Base-by-base conservation (phyloP, 2,113 vertebrate species). In the Turdus rufiventris region DNA sequence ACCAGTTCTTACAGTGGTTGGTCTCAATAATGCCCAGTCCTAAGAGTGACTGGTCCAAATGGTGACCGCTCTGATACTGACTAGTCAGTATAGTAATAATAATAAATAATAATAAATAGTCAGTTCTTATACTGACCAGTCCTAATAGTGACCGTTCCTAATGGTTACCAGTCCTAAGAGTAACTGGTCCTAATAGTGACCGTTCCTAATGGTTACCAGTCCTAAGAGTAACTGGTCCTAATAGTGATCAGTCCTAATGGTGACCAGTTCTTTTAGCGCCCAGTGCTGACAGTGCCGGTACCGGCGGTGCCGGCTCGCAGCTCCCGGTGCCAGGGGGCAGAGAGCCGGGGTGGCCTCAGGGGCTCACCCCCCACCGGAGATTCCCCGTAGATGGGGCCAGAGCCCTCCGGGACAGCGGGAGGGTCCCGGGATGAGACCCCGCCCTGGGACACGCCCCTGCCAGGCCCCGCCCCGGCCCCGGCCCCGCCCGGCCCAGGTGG, bases 1-100 rank as follows among this genome's bases (percentile, higher is more conserved):
- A 1, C 13, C 1, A 0, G 26, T 16, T 2, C 34, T 12, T 8
- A 73, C 3, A 2, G 17, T 17, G 5, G 1, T 20, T 0, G 0
- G 14, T 54, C 53, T 18, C 18, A 54, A 24, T 4, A 1, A 13
- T 6, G 5, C 1, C 62, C 0, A 0, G 23, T n/a, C 17, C 58
- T 34, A 9, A 33, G 3, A 12, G 20, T 5, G 3, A 0, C 34
- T 0, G 0, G 24, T 10, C 18, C 45, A 54, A 20, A 12, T 1
- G 4, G 11, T 19, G 36, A 0, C 17, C 1, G 0, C 40, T 40
- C 40, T 14, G 12, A 40, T 40, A 40, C 40, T 40, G 40, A 14
- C 40, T 14, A 40, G 40, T 40, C 40, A 40, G 40, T 40, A 40
- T 40, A n/a, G n/a, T n/a, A 40, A 40, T 40, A 40, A 40, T 40